Base-by-base conservation (phyloP, 2,888 invertebrate species). In the Stomorhina lunata region DNA sequence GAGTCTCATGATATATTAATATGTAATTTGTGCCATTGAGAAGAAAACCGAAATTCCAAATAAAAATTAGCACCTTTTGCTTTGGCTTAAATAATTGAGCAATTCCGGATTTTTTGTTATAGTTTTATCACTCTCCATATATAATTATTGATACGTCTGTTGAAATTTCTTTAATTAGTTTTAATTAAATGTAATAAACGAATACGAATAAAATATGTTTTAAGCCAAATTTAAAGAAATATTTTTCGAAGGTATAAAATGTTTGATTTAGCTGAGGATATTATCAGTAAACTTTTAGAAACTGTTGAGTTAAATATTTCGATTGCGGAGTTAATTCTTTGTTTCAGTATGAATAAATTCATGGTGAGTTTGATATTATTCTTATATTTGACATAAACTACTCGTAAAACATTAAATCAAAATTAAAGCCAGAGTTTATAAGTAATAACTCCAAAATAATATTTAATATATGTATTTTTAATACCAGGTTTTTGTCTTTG, bases 151-250 rank as follows among this genome's bases (percentile, higher is more conserved):
- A 5, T 29, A 53, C 43, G n/a, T 12, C n/a, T 43, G n/a, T 55
- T 68, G 63, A 78, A 72, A 78, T 79, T 81, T 73, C 50, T 86
- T 88, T 85, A 89, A 88, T 88, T 89, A 88, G 87, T 86, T 88
- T 88, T 85, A 88, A 88, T 88, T 88, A 88, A 88, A 68, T 37
- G 4, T 43, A 86, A 79, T 40, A n/a, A n/a, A n/a, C n/a, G n/a
- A n/a, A 34, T 27, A 59, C 25, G 6, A 34, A 48, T 57, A 69
- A 34, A 25, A 57, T 57, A 32, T 22, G 17, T 61, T 50, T 65
- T 27, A n/a, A 12, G 10, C 17, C 12, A 50, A 55, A 27, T n/a
- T 66, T 63, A 5, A 40, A 40, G 55, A 37, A 27, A 12, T 34
- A 34, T 25, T 66, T 66, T 27, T 65, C 29, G 20, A 10, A 22